Evolutionary conservation across 2,888 invertebrate species (phyloP), one percentile per base, ranked within the genome.

Genomic region (Ischnus inquisitorius): DNA sequence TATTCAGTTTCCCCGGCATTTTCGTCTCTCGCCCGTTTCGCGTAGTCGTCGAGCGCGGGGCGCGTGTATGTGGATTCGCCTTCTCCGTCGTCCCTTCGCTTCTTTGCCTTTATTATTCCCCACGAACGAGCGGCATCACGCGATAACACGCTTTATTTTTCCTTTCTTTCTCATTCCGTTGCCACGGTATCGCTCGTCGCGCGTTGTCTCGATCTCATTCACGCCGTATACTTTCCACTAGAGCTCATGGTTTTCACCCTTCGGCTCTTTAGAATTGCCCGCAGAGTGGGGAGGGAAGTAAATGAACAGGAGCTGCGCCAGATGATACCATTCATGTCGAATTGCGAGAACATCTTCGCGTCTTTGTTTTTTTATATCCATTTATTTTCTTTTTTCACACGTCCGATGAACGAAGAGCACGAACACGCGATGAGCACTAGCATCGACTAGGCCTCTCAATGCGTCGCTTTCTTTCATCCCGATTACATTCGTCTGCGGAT

Each of bases 91-190:
- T 57, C 57, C 14, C 43, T 74, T 65, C 57, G 22, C 43, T 74
- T 67, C 41, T 82, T 14, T 25, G 60, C 62, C 34, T 68, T 83
- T 64, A 69, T 71, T 83, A 57, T 64, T 39, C 57, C 19, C 34
- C 28, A 16, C 54, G 64, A 75, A 75, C 62, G 69, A 79, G 78
- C 6, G n/a, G 28, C 34, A 75, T 83, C 79, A 83, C 83, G 83
- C 83, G 79, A 83, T 79, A 79, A 74, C 46, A 51, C 43, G 39
- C 69, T 68, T 68, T 65, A 14, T 25, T 25, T 68, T 77, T 78
- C 71, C 64, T 51, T 60, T 62, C 43, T 43, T 6, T 77, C 57
- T 82, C n/a, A n/a, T 71, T 77, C 48, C 22, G 19, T 69, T 51
- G n/a, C 43, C 14, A 46, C 25, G 25, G 6, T 14, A 4, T 14